Evolutionary conservation across 1,140 invertebrate genomes (phyloP).

Genomic region (Heliconius eleuchia): DNA sequence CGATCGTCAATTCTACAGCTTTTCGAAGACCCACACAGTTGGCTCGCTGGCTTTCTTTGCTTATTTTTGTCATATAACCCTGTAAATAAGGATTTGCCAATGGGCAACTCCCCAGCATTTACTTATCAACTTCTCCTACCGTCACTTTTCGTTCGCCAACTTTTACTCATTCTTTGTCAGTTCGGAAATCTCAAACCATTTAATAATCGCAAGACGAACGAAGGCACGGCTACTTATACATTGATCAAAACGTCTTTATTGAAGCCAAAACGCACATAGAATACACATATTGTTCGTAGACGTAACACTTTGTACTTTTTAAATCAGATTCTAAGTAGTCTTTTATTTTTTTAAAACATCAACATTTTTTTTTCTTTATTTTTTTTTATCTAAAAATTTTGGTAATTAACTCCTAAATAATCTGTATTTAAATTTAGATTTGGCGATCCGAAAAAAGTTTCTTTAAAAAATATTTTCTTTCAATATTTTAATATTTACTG

Average conservation of each 20-base stretch:
- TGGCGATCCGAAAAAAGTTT: constrained; percentile 79
- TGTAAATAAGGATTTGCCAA: constrained; percentile 20
- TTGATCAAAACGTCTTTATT: constrained; percentile 62
- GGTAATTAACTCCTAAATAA: constrained; percentile 77
- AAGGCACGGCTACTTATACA: constrained; percentile 78
- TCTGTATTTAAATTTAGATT: constrained; percentile 79
- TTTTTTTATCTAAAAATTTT: constrained; percentile 67
- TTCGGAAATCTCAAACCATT: constrained; percentile 56
- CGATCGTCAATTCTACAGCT: constrained; percentile 62
- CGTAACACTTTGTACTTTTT: constrained; percentile 75
- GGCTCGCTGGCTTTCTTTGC: constrained; percentile 32
- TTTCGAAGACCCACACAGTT: constrained; percentile 61
- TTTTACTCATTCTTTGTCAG: constrained; percentile 48
- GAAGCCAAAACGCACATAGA: constrained; percentile 78
- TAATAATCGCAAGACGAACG: constrained; percentile 68
- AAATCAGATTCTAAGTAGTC: constrained; percentile 78
- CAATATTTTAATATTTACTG: constrained; percentile 69
- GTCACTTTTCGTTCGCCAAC: constrained; percentile 45
- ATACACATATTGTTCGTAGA: constrained; percentile 72
- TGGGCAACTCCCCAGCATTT: not conserved
- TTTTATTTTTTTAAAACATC: constrained; percentile 74
- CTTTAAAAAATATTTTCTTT: constrained; percentile 79
- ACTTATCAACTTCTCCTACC: constrained; percentile 12
- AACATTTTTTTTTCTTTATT: constrained; percentile 67
- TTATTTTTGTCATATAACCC: constrained; percentile 16